phyloP scores from a whole-genome alignment of 2,113 vertebrate species.

The Elephas maximus region DNA sequence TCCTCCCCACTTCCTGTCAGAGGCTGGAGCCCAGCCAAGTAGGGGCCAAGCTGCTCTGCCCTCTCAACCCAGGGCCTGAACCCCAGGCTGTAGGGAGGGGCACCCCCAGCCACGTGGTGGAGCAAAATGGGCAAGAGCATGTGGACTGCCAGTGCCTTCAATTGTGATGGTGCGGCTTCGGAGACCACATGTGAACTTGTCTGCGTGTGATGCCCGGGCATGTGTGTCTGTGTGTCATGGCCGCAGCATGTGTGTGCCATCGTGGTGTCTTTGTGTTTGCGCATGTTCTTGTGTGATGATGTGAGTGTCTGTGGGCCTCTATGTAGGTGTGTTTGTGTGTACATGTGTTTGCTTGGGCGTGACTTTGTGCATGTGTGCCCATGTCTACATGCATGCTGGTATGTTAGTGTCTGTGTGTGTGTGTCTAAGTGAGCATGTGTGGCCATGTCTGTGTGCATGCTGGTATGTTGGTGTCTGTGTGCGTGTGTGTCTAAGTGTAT shows the following conservation, averaged over 20 bases:
- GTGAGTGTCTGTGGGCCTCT: background rate
- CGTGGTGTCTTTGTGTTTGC: background rate
- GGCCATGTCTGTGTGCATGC: background rate
- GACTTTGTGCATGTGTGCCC: too few species aligned
- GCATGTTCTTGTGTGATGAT: background rate
- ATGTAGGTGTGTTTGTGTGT: background rate
- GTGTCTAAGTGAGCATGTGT: too few species aligned
- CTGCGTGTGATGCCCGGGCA: background rate
- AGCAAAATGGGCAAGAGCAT: background rate
- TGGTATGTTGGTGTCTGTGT: background rate
- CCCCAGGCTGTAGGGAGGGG: background rate
- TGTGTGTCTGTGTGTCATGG: background rate
- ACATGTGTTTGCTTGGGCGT: background rate
- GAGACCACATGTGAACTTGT: background rate
- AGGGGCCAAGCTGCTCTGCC: background rate
- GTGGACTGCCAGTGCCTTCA: rapidly evolving
- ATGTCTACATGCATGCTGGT: too few species aligned
- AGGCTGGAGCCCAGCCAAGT: background rate
- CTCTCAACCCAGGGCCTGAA: background rate
- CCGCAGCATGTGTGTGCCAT: background rate
- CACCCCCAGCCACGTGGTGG: background rate
- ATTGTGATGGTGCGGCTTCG: background rate
- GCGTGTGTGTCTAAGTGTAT: too few species aligned
- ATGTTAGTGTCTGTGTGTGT: too few species aligned
- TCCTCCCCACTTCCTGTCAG: background rate